These are phyloP conservation scores for Whitmania pigra DNA, from an alignment of 1,140 invertebrate species.

Conservation along the genomic window DNA sequence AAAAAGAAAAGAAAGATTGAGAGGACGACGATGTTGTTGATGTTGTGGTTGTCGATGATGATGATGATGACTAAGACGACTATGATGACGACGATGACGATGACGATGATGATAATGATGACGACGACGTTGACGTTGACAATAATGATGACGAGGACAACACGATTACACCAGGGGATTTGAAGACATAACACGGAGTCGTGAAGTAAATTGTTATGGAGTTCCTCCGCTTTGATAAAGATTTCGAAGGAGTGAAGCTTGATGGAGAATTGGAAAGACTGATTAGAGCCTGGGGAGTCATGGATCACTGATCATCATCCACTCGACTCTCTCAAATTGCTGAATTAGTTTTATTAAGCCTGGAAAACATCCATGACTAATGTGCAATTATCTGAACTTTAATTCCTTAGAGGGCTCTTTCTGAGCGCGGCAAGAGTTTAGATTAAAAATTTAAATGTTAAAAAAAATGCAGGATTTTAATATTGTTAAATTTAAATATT, in stretches of 20 bases:
- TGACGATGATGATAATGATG: background rate
- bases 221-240: background rate
- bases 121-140: background rate
- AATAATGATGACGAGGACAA: background rate
- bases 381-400: too few species aligned
- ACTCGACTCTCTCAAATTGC: background rate
- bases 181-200: background rate
- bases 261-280: too few species aligned
- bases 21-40: background rate
- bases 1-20: background rate
- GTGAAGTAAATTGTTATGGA: background rate
- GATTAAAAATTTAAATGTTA: too few species aligned
- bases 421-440: too few species aligned
- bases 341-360: background rate
- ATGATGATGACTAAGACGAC: background rate
- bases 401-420: too few species aligned
- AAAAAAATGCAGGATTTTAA: too few species aligned
- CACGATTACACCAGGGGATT: background rate
- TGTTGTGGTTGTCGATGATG: background rate
- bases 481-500: too few species aligned
- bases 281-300: background rate
- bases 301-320: background rate
- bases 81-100: background rate
- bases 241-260: too few species aligned
- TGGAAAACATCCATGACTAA: too few species aligned